Evolutionary conservation across 2,888 invertebrate genomes (phyloP).

Genomic region (Idaea dimidiata): DNA sequence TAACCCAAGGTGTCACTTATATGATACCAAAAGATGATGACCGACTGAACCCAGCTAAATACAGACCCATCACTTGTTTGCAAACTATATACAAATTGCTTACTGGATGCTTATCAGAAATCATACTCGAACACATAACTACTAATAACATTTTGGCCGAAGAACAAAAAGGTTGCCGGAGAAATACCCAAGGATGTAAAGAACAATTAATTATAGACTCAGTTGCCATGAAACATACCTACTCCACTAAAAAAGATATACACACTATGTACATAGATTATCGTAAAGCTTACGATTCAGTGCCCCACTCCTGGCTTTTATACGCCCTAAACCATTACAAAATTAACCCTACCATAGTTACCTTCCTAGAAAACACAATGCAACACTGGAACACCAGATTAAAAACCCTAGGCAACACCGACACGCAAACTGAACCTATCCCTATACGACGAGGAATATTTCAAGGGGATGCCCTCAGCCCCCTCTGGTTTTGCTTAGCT

Average conservation of each 20-base stretch:
- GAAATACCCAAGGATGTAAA: conserved; percentile 20
- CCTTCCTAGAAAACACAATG: conserved; percentile 10
- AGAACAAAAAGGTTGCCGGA: conserved; percentile 30
- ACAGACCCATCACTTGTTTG: conserved; percentile 33
- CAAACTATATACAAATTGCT: conserved; percentile 33
- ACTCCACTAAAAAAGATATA: conserved; percentile 23
- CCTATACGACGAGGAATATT: neutral
- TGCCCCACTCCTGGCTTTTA: conserved; percentile 21
- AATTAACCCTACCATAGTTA: conserved; percentile 23
- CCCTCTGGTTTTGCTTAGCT: conserved; percentile 12
- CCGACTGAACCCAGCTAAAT: conserved; percentile 27
- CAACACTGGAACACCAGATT: conserved; percentile 18
- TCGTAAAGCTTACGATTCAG: conserved; percentile 29
- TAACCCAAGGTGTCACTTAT: conserved; percentile 23
- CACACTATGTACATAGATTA: conserved; percentile 28
- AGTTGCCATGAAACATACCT: conserved; percentile 19
- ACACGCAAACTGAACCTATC: neutral
- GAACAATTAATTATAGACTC: neutral
- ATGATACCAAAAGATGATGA: conserved; percentile 29
- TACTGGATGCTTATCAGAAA: conserved; percentile 23
- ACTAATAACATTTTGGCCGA: conserved; percentile 25
- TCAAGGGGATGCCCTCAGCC: neutral
- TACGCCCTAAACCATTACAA: conserved; percentile 14
- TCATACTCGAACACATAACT: conserved; percentile 21
- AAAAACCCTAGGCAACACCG: neutral